Evolutionary conservation across 1,140 invertebrate species (phyloP).

Genomic region (Eriosoma lanigerum): DNA sequence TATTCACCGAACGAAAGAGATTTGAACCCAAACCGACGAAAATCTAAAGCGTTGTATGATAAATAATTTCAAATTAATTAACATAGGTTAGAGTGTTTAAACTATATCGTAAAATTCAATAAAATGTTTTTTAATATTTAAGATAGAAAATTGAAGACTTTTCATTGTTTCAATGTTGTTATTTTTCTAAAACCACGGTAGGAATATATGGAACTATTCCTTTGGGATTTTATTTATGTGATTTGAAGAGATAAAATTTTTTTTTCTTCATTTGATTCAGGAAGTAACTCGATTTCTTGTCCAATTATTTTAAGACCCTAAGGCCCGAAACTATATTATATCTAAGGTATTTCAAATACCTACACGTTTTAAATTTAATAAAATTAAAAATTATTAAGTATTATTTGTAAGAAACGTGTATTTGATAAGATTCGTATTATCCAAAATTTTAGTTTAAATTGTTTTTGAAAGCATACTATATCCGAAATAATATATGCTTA

Average conservation of each 20-base stretch:
- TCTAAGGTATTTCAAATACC: background rate
- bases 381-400: background rate
- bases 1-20: too few species aligned
- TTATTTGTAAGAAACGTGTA: too few species aligned
- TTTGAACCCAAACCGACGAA: too few species aligned
- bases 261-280: background rate
- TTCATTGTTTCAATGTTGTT: background rate
- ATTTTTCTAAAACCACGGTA: background rate
- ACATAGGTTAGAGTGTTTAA: too few species aligned
- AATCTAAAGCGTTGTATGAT: too few species aligned
- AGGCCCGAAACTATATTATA: background rate
- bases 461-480: too few species aligned
- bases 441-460: too few species aligned
- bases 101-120: too few species aligned
- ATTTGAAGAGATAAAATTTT: conserved; percentile 3
- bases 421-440: too few species aligned
- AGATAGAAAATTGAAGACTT: background rate
- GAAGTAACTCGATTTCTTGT: background rate
- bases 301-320: background rate
- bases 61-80: too few species aligned
- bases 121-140: too few species aligned
- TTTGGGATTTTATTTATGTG: background rate
- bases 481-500: too few species aligned
- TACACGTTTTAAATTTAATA: background rate
- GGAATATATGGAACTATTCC: background rate